A percentile compares a stretch with the other conserved stretches of the same genome.
Conservation (phyloP, 2,113 vertebrate genomes). For the Corythornis madagascariensis region DNA sequence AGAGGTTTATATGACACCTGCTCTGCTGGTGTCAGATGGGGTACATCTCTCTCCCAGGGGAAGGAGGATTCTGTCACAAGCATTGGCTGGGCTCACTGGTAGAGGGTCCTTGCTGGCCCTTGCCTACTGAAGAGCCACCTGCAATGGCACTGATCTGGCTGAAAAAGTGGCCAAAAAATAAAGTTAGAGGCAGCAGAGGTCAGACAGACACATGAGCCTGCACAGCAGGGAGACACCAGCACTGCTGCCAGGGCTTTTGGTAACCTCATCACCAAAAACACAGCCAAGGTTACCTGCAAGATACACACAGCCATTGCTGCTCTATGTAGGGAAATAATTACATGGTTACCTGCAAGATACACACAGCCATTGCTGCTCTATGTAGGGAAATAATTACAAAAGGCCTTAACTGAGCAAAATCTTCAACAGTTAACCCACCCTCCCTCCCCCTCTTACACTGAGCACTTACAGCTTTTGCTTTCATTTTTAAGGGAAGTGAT, state of each 20-base stretch:
- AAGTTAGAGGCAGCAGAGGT: not conserved
- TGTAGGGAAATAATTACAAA: not conserved
- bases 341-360: too few species aligned
- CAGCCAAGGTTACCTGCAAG: not conserved
- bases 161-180: not conserved
- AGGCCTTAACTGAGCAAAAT: not conserved
- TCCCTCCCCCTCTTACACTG: not conserved
- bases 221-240: fast-evolving
- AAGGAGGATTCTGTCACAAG: too few species aligned
- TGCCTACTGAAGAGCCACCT: not conserved
- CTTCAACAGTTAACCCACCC: not conserved
- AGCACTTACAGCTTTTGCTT: not conserved
- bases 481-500: not conserved
- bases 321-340: too few species aligned
- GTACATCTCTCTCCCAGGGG: too few species aligned
- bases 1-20: too few species aligned
- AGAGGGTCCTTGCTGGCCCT: not conserved
- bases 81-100: too few species aligned
- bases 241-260: not conserved
- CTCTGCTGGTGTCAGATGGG: too few species aligned
- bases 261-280: not conserved
- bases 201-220: not conserved
- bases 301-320: too few species aligned
- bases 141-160: not conserved
- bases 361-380: not conserved